phyloP scores from a whole-genome alignment of 2,888 invertebrate genomes.

The Chloroclystis v-ata region DNA sequence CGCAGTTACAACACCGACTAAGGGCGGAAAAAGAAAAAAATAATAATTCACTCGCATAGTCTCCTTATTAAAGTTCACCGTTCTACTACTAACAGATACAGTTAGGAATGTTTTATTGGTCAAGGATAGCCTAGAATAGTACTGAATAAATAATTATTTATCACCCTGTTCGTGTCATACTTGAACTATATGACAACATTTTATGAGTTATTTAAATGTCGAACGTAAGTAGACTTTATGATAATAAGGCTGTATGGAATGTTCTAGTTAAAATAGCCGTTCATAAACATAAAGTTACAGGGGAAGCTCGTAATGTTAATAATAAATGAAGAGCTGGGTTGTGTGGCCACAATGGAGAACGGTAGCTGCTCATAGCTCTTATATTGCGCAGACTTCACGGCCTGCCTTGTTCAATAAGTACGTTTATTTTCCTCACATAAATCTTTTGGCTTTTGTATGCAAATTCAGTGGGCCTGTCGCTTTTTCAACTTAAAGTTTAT shows the following conservation, averaged over 20 bases:
- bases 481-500: constrained; percentile 9
- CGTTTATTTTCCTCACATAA: constrained; percentile 40
- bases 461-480: constrained; percentile 43
- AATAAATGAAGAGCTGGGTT: constrained; percentile 9
- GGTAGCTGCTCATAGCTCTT: constrained; percentile 26
- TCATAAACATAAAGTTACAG: constrained; percentile 10
- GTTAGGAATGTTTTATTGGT: constrained; percentile 19
- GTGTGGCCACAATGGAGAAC: constrained; percentile 15
- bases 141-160: neutral
- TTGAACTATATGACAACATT: neutral
- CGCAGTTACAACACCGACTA: constrained; percentile 38
- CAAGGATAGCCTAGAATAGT: constrained; percentile 4
- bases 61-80: constrained; percentile 23
- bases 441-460: constrained; percentile 52
- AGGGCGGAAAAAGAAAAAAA: constrained; percentile 31
- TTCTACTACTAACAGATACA: constrained; percentile 11
- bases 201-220: neutral
- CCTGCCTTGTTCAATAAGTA: constrained; percentile 47
- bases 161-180: neutral
- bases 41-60: constrained; percentile 30
- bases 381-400: constrained; percentile 21
- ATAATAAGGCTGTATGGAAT: neutral
- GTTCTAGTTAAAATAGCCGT: constrained; percentile 2
- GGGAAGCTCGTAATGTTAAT: constrained; percentile 11
- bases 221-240: neutral